Percentiles rank a stretch among this genome's conserved stretches.
These are phyloP conservation scores for Hylaeus anthracinus DNA, from an alignment of 1,140 invertebrate genomes.

Conservation along the genomic window DNA sequence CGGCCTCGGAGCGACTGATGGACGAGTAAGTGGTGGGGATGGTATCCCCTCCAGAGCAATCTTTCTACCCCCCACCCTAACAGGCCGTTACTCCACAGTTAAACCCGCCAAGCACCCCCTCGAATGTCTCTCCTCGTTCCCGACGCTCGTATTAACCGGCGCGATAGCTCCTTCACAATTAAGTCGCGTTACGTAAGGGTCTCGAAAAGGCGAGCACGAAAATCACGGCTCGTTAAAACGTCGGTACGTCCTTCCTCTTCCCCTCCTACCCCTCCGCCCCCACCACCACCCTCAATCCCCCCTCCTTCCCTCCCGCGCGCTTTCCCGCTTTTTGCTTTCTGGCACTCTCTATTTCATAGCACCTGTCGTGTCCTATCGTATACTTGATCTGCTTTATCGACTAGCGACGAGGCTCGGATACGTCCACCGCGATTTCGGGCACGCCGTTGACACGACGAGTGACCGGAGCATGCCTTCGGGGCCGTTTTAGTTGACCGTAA, in stretches of 20 bases:
- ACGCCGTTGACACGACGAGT: slow-evolving; percentile 29
- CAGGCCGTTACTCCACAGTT: slow-evolving; percentile 55
- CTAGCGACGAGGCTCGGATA: slow-evolving; percentile 27
- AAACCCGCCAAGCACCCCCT: slow-evolving; percentile 67
- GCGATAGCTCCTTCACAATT: slow-evolving; percentile 81
- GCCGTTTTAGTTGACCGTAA: slow-evolving; percentile 57
- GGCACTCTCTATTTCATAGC: slow-evolving; percentile 32
- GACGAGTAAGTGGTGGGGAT: slow-evolving; percentile 69
- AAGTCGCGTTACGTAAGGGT: slow-evolving; percentile 80
- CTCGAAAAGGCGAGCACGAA: slow-evolving; percentile 69
- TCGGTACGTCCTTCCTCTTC: slow-evolving; percentile 46
- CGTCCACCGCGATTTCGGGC: slow-evolving; percentile 53
- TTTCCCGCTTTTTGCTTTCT: slow-evolving; percentile 37
- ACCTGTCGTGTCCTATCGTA: slow-evolving; percentile 45
- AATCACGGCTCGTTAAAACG: slow-evolving; percentile 71
- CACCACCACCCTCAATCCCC: too few species aligned
- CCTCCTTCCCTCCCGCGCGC: background rate
- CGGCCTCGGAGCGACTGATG: slow-evolving; percentile 75
- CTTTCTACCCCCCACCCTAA: slow-evolving; percentile 36
- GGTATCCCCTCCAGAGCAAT: slow-evolving; percentile 44
- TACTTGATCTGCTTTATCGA: slow-evolving; percentile 52
- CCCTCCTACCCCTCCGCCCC: too few species aligned
- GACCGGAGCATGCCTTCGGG: slow-evolving; percentile 49
- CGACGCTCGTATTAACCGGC: slow-evolving; percentile 76
- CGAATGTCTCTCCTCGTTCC: slow-evolving; percentile 63